Base-by-base conservation (phyloP, 2,888 invertebrate genomes). In the Chloroclystis v-ata region DNA sequence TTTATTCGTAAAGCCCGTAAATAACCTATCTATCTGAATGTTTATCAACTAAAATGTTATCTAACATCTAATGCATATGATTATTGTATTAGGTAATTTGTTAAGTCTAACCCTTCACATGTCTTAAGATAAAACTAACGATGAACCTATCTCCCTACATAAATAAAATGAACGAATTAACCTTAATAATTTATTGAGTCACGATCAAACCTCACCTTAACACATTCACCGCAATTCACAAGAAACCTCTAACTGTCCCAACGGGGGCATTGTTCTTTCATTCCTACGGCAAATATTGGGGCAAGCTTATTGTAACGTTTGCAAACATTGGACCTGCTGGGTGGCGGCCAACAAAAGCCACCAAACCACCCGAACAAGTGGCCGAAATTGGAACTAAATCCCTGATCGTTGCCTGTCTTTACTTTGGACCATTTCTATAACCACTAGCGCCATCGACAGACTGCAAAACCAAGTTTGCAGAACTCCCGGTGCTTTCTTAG, bases 231-330 rank as follows among this genome's bases (percentile, higher is more conserved):
- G 64, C 69, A 69, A 67, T 67, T 77, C 64, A 66, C 72, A 73
- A 75, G 78, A 74, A 79, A 79, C 74, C 70, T 75, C 73, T 77
- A 80, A 80, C 82, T 81, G 85, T 82, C 80, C 81, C 79, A 70
- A 67, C 70, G 69, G 72, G 65, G 70, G 78, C 75, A 77, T 86
- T 87, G 86, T 86, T 85, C 32, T 86, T 82, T 82, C 82, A 82
- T 80, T 81, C 85, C 74, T 70, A 83, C 69, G 65, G 81, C 85
- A 86, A 87, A 87, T 86, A 86, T 85, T 86, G 83, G 78, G 68
- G 61, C 75, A 71, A 68, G 67, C 67, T 73, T 75, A 82, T 85
- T 82, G 75, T 79, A 56, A 60, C 75, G 84, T 82, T 85, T 84
- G 84, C 85, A 86, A 86, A 87, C 86, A 86, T 35, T 60, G 52